Percentiles rank a stretch among this genome's conserved stretches.
Evolutionary conservation across 2,888 invertebrate species (phyloP).

Genomic region (Heliconius cydno): DNA sequence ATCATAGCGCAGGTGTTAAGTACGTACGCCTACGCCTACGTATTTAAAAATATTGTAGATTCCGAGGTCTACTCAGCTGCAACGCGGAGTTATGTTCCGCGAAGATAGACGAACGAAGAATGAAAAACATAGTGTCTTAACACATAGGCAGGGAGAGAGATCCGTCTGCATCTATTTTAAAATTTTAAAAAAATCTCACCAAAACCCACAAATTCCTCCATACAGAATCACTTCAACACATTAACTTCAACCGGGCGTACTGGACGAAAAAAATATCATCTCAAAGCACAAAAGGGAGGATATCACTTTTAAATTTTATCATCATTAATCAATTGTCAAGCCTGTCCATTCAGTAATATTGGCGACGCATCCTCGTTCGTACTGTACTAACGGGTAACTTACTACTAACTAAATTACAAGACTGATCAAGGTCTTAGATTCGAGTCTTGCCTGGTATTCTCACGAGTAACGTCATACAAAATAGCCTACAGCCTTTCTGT

Average conservation of each 20-base stretch:
- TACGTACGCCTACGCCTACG: too few relatives aligned
- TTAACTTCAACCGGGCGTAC: neutral
- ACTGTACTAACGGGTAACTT: neutral
- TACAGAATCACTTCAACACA: neutral
- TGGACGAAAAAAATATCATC: neutral
- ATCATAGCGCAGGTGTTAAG: too few relatives aligned
- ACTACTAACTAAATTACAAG: neutral
- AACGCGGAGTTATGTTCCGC: too few relatives aligned
- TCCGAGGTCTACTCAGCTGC: too few relatives aligned
- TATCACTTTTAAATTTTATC: slow-evolving; percentile 26
- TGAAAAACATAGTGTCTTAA: too few relatives aligned
- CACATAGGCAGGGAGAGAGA: too few relatives aligned
- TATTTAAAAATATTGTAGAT: too few relatives aligned
- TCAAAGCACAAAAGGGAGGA: slow-evolving; percentile 20
- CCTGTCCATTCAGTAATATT: slow-evolving; percentile 24
- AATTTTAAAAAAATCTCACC: neutral
- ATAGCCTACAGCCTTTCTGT: too few relatives aligned
- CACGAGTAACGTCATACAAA: too few relatives aligned
- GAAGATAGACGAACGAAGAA: too few relatives aligned
- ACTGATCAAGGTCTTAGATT: too few relatives aligned
- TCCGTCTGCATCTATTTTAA: neutral
- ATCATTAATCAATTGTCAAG: slow-evolving; percentile 29
- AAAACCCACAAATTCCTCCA: neutral
- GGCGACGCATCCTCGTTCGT: slow-evolving; percentile 15
- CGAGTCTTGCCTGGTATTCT: too few relatives aligned